Evolutionary conservation across 2,797 vertebrate species (phyloP), one percentile per base, ranked within the genome.

Genomic region (Brachyrhaphis roseni): DNA sequence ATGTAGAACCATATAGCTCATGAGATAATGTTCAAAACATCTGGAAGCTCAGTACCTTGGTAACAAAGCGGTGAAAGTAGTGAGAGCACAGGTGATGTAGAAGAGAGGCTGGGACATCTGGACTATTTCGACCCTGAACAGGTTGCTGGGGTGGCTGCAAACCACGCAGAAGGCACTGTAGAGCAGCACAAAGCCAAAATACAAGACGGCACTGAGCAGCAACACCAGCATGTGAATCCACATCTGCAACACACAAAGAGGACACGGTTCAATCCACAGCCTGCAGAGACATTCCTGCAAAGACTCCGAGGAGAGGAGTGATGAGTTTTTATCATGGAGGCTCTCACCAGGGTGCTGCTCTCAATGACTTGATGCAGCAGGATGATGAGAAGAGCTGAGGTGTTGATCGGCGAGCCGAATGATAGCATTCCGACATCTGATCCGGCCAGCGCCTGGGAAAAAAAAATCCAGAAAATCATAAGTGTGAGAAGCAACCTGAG

Each of bases 321-420:
- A 46, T 12, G 43, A 16, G 41, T 62, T 23, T 55, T 8, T 53
- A 53, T 28, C 7, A 15, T 4, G 8, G 41, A 31, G 75, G 15
- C 15, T 84, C 97, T 97, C 84, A 99, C 98, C 97, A 98, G 86
- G 72, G 96, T 97, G 90, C 96, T 97, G 89, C 97, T 97, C 92
- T 98, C 97, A n/a, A 99, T 96, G 72, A 98, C 93, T 82, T 98
- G 97, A 77, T 99, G 98, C 82, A 98, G 90, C 51, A 99, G 92
- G 88, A 99, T 95, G 91, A 97, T 94, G 88, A 98, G 90, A 8
- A 99, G 95, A 0, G 97, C 96, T 0, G 97, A 95, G 49, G 97
- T 95, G 62, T 98, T 99, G 88, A 99, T 91, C 0, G 97, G 96
- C 23, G 96, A 98, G 39, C 97, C 98, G 43, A 99, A 98, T 26